Evolutionary conservation across 2,888 invertebrate species (phyloP).

Genomic region (Lochmaea crataegi): DNA sequence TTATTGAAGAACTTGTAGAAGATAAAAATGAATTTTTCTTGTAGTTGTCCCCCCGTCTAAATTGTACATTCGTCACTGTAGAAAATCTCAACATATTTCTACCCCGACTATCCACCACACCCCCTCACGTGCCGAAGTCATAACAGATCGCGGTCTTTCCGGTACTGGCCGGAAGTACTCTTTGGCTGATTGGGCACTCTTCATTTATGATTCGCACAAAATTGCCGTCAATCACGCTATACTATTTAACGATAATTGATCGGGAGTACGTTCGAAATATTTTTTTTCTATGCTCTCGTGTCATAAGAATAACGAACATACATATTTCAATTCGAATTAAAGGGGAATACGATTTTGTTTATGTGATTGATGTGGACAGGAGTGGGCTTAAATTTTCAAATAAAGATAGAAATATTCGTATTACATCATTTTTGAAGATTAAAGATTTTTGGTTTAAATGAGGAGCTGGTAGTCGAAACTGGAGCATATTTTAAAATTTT

Average conservation of each 20-base stretch:
- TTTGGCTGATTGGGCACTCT: slow-evolving; percentile 63
- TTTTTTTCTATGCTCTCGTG: slow-evolving; percentile 20
- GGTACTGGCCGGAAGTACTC: slow-evolving; percentile 58
- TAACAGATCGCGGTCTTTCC: slow-evolving; percentile 57
- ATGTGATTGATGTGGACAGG: slow-evolving; percentile 55
- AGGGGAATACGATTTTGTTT: slow-evolving; percentile 58
- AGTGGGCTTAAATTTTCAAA: neutral
- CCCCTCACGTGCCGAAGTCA: slow-evolving; percentile 52
- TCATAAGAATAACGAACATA: slow-evolving; percentile 40
- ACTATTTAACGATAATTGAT: slow-evolving; percentile 60
- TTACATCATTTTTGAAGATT: no score
- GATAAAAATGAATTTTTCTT: no score
- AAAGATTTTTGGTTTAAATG: no score
- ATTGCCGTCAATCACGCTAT: slow-evolving; percentile 62
- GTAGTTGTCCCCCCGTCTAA: neutral
- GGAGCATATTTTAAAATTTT: no score
- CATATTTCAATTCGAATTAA: slow-evolving; percentile 58
- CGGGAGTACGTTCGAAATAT: slow-evolving; percentile 52
- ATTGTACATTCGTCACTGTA: neutral
- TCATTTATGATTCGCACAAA: slow-evolving; percentile 54
- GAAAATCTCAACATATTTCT: slow-evolving; percentile 31
- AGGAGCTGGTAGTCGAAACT: no score
- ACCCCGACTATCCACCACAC: slow-evolving; percentile 27
- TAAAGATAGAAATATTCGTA: no score
- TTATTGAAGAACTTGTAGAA: no score